Evolutionary conservation across 2,113 vertebrate species (phyloP), one percentile per base, ranked within the genome.

Genomic region (Cebus imitator): DNA sequence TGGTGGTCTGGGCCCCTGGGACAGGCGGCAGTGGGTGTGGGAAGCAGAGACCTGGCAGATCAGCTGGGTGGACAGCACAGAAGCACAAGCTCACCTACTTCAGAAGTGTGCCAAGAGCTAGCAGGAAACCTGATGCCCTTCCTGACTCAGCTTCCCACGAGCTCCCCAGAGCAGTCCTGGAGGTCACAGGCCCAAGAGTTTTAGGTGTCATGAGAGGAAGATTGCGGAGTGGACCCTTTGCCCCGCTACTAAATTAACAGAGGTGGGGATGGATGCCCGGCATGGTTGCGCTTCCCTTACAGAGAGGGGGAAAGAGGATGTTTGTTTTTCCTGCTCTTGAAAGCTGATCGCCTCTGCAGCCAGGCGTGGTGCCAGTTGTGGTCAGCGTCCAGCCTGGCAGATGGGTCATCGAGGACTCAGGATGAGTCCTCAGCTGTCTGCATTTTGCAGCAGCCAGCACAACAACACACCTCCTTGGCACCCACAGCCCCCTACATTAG

Each of bases 121-220:
- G 85, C 84, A 55, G 90, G 94, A 96, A 97, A 92, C 87, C 55
- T 18, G 95, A 97, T 13, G 86, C 85, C 78, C 30, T 27, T 45
- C 83, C 75, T 87, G 94, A 66, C 87, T 97, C 93, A 75, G 95
- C 79, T 57, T 35, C 61, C 66, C 6, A 1, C 0, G 8, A 80
- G 75, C 45, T 55, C 52, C 80, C 90, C 75, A 16, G 48, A 50
- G 85, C 68, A 64, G 55, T 82, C 89, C 73, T 75, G 37, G 61
- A 83, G 88, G 82, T 55, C 79, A 80, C n/a, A 81, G 43, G 86
- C 27, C 25, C 21, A 37, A 80, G 73, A 30, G 27, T 10, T 83
- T 78, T n/a, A 66, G 32, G 52, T 32, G 27, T 80, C 58, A 68
- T 2, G 3, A 79, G 75, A 48, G 13, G 27, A 68, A 61, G 52